Conservation (phyloP, 2,113 vertebrate genomes). For the Thamnaconus septentrionalis region DNA sequence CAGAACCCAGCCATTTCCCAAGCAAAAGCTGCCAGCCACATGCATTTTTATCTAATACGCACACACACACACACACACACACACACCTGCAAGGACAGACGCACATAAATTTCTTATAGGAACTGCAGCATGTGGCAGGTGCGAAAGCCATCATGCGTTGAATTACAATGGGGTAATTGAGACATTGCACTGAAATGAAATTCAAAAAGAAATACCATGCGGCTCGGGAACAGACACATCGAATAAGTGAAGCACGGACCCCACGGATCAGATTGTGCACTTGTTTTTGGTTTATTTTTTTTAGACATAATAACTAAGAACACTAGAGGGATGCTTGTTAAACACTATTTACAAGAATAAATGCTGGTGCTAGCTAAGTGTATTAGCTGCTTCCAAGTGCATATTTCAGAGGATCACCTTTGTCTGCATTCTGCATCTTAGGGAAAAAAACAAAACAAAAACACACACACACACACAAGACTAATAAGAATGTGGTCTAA, state of each 20-base stretch:
- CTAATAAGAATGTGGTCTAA: too few relatives aligned
- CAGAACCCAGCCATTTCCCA: conserved; percentile 34
- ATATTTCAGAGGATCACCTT: too few relatives aligned
- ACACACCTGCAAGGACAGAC: neutral
- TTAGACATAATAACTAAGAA: too few relatives aligned
- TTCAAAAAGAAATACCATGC: conserved; percentile 24
- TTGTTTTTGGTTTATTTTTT: too few relatives aligned
- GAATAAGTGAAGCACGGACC: neutral
- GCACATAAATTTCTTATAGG: too few relatives aligned
- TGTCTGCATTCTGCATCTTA: too few relatives aligned
- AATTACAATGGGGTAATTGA: conserved; percentile 46
- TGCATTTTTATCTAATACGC: neutral
- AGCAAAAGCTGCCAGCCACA: conserved; percentile 12
- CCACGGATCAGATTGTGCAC: neutral
- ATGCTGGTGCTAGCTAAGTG: too few relatives aligned
- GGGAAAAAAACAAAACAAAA: too few relatives aligned
- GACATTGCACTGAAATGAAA: conserved; percentile 30
- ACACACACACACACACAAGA: too few relatives aligned
- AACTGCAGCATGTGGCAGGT: neutral
- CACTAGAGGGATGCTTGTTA: too few relatives aligned
- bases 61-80: neutral
- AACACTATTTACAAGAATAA: too few relatives aligned
- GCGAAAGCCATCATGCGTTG: conserved; percentile 25
- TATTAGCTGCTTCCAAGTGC: too few relatives aligned
- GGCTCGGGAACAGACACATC: neutral